Evolutionary conservation across 1,140 invertebrate species (phyloP).

Genomic region (Macrobrachium nipponense): DNA sequence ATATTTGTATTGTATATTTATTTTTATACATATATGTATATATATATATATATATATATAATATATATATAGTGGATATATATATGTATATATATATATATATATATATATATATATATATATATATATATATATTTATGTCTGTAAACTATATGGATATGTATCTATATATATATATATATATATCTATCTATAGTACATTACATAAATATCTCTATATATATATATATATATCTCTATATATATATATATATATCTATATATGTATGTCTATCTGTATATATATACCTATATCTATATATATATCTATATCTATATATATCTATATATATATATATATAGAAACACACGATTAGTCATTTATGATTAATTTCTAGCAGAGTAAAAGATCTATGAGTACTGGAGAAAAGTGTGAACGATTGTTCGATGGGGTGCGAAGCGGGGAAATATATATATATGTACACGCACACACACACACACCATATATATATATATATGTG

Average conservation of each 20-base stretch:
- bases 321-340: constrained; percentile 1
- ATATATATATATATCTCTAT: background rate
- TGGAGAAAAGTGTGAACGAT: too few relatives aligned
- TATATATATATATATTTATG: constrained; percentile 7
- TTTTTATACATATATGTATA: too few relatives aligned
- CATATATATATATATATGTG: constrained; percentile 10
- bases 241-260: constrained; percentile 2
- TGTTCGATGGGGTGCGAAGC: too few relatives aligned
- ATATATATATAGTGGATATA: too few relatives aligned
- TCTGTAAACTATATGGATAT: background rate
- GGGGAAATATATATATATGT: constrained; percentile 9
- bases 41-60: too few relatives aligned
- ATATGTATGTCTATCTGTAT: background rate
- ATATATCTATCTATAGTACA: background rate
- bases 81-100: constrained; percentile 11
- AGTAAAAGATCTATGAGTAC: too few relatives aligned
- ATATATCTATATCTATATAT: background rate
- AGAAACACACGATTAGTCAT: too few relatives aligned
- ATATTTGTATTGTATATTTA: too few relatives aligned
- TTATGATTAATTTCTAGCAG: too few relatives aligned
- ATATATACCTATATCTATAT: too few relatives aligned
- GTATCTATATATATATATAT: constrained; percentile 6
- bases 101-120: constrained; percentile 20
- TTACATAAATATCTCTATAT: background rate
- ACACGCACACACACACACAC: background rate